Evolutionary conservation across 1,140 invertebrate genomes (phyloP).

Genomic region (Laodelphax striatellus): DNA sequence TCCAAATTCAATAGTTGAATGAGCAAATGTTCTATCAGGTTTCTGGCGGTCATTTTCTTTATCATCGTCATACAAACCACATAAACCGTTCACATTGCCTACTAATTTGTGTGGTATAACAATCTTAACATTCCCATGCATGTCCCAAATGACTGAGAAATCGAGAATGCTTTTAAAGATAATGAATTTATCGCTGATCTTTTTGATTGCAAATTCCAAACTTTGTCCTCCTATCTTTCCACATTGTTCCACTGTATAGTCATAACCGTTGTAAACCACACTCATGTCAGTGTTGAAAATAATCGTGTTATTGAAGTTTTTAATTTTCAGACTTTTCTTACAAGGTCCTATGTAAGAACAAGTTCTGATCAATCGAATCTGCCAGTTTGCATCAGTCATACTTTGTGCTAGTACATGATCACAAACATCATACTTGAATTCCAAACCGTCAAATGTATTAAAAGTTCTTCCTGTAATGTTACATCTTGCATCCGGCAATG

Average conservation of each 20-base stretch:
- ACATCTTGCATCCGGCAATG: slow-evolving; percentile 49
- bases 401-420: slow-evolving; percentile 64
- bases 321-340: slow-evolving; percentile 42
- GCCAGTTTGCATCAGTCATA: slow-evolving; percentile 46
- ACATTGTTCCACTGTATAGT: slow-evolving; percentile 41
- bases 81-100: slow-evolving; percentile 58
- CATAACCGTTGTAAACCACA: slow-evolving; percentile 49
- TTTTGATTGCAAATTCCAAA: slow-evolving; percentile 49
- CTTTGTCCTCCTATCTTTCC: slow-evolving; percentile 49
- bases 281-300: slow-evolving; percentile 49
- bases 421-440: slow-evolving; percentile 67
- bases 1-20: slow-evolving; percentile 56
- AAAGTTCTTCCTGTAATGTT: slow-evolving; percentile 60
- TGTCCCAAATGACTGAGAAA: slow-evolving; percentile 58
- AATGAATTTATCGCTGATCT: slow-evolving; percentile 51
- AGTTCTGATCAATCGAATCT: slow-evolving; percentile 49
- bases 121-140: slow-evolving; percentile 54
- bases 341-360: slow-evolving; percentile 41
- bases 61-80: slow-evolving; percentile 60
- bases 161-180: slow-evolving; percentile 55
- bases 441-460: slow-evolving; percentile 62
- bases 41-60: slow-evolving; percentile 51
- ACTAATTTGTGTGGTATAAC: slow-evolving; percentile 48
- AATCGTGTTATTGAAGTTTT: slow-evolving; percentile 41
- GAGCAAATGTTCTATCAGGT: slow-evolving; percentile 48